A percentile compares a stretch with the other conserved stretches of the same genome.
These are phyloP conservation scores for Arvicanthis niloticus DNA, from an alignment of 2,113 vertebrate species.

Conservation along the genomic window DNA sequence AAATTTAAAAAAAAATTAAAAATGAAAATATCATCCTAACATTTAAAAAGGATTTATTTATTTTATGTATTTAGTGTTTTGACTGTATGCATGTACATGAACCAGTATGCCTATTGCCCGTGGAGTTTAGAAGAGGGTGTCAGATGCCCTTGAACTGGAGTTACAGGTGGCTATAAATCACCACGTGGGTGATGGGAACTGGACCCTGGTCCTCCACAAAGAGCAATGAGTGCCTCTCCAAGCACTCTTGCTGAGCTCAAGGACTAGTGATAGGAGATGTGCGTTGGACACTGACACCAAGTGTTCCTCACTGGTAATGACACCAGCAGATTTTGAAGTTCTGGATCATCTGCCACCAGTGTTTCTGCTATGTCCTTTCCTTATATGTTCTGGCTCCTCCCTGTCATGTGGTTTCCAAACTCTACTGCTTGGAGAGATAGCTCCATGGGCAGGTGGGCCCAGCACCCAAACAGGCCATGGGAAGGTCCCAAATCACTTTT, in stretches of 20 bases:
- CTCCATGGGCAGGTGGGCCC: not conserved
- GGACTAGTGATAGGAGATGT: not conserved
- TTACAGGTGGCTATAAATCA: not conserved
- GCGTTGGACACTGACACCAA: not conserved
- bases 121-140: not conserved
- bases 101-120: not conserved
- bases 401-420: not conserved
- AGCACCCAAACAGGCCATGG: not conserved
- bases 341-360: not conserved
- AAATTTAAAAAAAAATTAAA: not conserved
- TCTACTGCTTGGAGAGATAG: not conserved
- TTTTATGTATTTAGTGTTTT: not conserved
- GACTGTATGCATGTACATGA: not conserved
- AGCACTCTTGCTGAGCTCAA: not conserved
- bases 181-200: not conserved
- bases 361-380: not conserved
- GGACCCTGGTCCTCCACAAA: not conserved
- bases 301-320: not conserved
- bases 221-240: not conserved
- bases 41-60: not conserved
- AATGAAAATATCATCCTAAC: not conserved
- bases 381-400: not conserved
- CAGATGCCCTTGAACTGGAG: not conserved
- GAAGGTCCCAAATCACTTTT: not conserved
- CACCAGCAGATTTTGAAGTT: not conserved